Base-by-base conservation (phyloP, 2,888 invertebrate species). In the Calephelis perditalis region DNA sequence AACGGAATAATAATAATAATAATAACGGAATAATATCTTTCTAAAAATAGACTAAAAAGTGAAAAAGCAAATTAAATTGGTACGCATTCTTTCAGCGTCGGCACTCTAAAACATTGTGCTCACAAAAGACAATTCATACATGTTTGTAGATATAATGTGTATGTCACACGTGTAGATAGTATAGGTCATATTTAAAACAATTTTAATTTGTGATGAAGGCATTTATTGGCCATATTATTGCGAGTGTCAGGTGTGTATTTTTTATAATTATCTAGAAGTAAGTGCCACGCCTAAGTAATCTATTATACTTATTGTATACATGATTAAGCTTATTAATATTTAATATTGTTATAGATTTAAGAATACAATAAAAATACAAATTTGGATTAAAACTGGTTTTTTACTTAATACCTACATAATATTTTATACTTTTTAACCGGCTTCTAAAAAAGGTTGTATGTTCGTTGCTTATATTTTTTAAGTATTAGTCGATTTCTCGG, bases 251-350 rank as follows among this genome's bases (percentile, higher is more conserved):
- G 76, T 78, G 78, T 77, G 78, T 81, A 82, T 78, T 81, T 82
- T 83, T 79, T 81, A 84, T 82, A 86, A 82, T 82, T 82, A 79
- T 72, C 68, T 86, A 84, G 83, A 40, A 6, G 73, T 87, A 86
- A 85, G 85, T 85, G 83, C 85, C 86, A 87, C 87, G 88, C 88
- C 89, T 88, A 88, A 82, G 72, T 77, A 76, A 82, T 73, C 74
- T 79, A 83, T 72, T 73, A 74, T 78, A 71, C 59, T 54, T 59
- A 76, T 73, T 77, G 71, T 79, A 79, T 75, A 81, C 75, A 73
- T 82, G 79, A 73, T 70, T 84, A 86, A 83, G 79, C 77, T 78
- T 86, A 87, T 26, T 52, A 52, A 52, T 35, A 52, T 86, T 84
- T 84, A 86, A 86, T 83, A 86, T 81, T 86, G 86, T 88, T 87